Percentiles rank a stretch among this genome's conserved stretches.
These are phyloP conservation scores for Parnassius glacialis DNA, from an alignment of 2,888 invertebrate species.

Conservation along the genomic window DNA sequence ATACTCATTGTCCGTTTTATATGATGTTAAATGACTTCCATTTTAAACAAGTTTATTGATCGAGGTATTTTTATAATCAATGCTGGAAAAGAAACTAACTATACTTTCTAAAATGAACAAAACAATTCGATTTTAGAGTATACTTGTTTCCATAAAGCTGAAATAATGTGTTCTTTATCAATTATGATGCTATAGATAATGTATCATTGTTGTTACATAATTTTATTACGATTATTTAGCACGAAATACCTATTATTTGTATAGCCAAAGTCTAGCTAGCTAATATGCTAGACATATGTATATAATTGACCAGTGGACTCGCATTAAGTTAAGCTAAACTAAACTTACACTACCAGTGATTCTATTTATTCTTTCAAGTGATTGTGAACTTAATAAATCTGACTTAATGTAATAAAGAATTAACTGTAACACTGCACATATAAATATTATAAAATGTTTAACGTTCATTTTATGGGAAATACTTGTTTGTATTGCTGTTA, in stretches of 20 bases:
- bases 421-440: neutral
- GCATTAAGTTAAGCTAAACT: conserved; percentile 22
- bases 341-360: conserved; percentile 16
- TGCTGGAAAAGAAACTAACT: conserved; percentile 6
- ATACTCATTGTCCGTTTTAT: conserved; percentile 40
- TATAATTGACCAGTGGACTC: conserved; percentile 31
- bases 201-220: conserved; percentile 59
- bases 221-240: conserved; percentile 40
- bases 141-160: conserved; percentile 13
- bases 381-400: conserved; percentile 7
- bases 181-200: conserved; percentile 66
- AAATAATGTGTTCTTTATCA: conserved; percentile 62
- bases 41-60: conserved; percentile 14
- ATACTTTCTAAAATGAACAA: neutral
- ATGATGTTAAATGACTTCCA: conserved; percentile 11
- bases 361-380: conserved; percentile 24
- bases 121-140: conserved; percentile 15
- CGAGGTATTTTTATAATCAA: conserved; percentile 6
- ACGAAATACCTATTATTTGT: conserved; percentile 38
- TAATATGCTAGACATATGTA: conserved; percentile 38
- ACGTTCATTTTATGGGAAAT: conserved; percentile 5
- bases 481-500: conserved; percentile 13
- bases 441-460: conserved; percentile 6
- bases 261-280: conserved; percentile 44
- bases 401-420: conserved; percentile 10